Evolutionary conservation across 2,797 vertebrate species (phyloP), one percentile per base, ranked within the genome.

Genomic region (Chloroceryle amazona): DNA sequence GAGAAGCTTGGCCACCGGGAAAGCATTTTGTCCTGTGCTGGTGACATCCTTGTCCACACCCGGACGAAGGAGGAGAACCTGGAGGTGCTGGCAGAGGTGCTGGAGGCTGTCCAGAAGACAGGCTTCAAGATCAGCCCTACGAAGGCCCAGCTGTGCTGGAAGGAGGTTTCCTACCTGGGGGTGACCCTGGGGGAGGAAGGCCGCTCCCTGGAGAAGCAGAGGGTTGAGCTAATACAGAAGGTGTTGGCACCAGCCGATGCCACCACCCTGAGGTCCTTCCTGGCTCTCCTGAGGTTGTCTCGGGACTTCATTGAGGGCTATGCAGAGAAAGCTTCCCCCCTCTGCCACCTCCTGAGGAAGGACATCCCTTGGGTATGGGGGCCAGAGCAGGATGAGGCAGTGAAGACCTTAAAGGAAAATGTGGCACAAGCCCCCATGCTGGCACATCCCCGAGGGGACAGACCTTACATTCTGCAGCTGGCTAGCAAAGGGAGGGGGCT

Each of bases 131-230:
- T 97, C 68, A 97, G 42, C 60, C 96, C 96, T 46, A 96, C 72
- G 1, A 96, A 95, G 68, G 96, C 96, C 23, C 96, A 97, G 65
- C 89, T 97, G n/a, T 96, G 96, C 79, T 96, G 96, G 96, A 96
- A 93, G 46, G 96, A 97, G 81, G 96, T 97, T 4, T 96, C 96
- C 17, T 97, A 94, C 42, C 14, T 92, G 39, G 96, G 96, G 23
- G 89, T 97, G 54, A 96, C 89, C 14, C 68, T 97, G 4, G 61
- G 95, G 49, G 95, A 96, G 75, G 94, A 95, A 42, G 95, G 95
- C 33, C 35, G 89, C 37, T 96, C 86, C 0, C 79, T 97, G 67
- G 89, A 96, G 71, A 96, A 96, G 81, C 89, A 93, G 46, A 93
- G 92, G 58, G 72, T 97, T 3, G 68, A 95, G 67, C 58, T 96